These are phyloP conservation scores for Nannobrachium achirus DNA, from an alignment of 2,113 vertebrate genomes.

Conservation along the genomic window DNA sequence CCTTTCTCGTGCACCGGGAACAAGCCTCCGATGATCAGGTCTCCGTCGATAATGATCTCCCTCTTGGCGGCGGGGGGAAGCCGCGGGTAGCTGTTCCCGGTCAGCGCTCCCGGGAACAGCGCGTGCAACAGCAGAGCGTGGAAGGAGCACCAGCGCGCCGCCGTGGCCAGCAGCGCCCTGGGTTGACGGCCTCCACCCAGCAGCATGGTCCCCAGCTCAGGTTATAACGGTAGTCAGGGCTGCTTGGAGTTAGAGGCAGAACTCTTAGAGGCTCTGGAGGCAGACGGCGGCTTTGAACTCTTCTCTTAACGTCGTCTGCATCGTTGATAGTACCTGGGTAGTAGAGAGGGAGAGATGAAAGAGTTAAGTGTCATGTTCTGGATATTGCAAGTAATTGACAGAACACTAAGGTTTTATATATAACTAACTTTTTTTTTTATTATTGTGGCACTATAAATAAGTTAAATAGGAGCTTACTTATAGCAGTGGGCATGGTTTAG, in stretches of 20 bases:
- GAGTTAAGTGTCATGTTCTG: too few relatives aligned
- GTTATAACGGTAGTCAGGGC: slow-evolving; percentile 21
- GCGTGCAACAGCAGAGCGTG: slow-evolving; percentile 66
- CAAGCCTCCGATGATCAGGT: slow-evolving; percentile 94
- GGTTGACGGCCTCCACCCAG: slow-evolving; percentile 30
- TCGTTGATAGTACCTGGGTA: slow-evolving; percentile 53
- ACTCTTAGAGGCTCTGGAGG: slow-evolving; percentile 50
- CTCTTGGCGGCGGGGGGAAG: slow-evolving; percentile 80
- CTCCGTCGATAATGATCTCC: slow-evolving; percentile 91
- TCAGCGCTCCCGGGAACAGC: slow-evolving; percentile 65
- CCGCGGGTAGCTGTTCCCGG: slow-evolving; percentile 75
- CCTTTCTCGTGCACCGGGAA: slow-evolving; percentile 97
- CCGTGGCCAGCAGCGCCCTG: slow-evolving; percentile 30
- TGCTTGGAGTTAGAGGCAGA: slow-evolving; percentile 27
- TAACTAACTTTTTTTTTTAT: too few relatives aligned
- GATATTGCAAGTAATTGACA: not conserved
- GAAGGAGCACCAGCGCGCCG: slow-evolving; percentile 55
- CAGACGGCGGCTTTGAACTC: slow-evolving; percentile 43
- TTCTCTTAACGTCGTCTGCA: slow-evolving; percentile 46
- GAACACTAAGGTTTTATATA: not conserved
- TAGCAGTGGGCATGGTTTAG: too few relatives aligned
- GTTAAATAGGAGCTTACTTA: too few relatives aligned
- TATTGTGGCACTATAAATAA: too few relatives aligned
- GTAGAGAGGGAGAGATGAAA: slow-evolving; percentile 28
- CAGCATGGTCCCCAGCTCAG: slow-evolving; percentile 57